phyloP scores from a whole-genome alignment of 2,113 vertebrate species.

The Dasyurus viverrinus region DNA sequence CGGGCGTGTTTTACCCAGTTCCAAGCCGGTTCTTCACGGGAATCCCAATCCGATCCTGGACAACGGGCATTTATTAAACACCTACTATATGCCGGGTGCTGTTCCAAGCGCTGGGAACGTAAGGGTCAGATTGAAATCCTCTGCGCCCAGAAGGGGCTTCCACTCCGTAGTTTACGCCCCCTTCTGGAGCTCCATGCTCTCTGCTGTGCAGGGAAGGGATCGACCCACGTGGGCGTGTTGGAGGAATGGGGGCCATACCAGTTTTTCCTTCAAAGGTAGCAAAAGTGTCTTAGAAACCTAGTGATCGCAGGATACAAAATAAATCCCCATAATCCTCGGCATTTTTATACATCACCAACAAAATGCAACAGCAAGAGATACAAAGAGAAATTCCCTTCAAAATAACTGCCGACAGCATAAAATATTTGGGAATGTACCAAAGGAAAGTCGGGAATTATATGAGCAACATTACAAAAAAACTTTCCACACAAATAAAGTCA shows the following conservation, averaged over 20 bases:
- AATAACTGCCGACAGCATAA: too few relatives aligned
- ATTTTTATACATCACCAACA: too few relatives aligned
- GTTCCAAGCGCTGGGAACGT: not conserved
- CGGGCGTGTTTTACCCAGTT: not conserved
- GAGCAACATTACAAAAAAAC: too few relatives aligned
- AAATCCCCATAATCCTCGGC: too few relatives aligned
- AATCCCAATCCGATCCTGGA: not conserved
- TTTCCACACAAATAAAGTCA: too few relatives aligned
- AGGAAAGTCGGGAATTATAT: too few relatives aligned
- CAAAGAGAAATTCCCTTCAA: too few relatives aligned
- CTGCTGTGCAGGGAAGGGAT: not conserved
- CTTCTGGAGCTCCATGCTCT: not conserved
- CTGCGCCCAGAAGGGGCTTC: not conserved
- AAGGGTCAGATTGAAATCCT: not conserved
- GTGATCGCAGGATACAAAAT: too few relatives aligned
- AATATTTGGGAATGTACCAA: too few relatives aligned
- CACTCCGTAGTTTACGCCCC: not conserved
- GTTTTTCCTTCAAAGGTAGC: not conserved
- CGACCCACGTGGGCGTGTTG: accelerated
- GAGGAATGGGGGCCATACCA: not conserved
- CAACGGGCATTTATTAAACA: not conserved
- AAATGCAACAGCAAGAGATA: too few relatives aligned
- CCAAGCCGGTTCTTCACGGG: not conserved
- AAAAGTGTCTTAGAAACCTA: not conserved
- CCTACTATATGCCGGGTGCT: not conserved